Evolutionary conservation across 2,113 vertebrate genomes (phyloP), one percentile per base, ranked within the genome.

Genomic region (Anseranas semipalmata): DNA sequence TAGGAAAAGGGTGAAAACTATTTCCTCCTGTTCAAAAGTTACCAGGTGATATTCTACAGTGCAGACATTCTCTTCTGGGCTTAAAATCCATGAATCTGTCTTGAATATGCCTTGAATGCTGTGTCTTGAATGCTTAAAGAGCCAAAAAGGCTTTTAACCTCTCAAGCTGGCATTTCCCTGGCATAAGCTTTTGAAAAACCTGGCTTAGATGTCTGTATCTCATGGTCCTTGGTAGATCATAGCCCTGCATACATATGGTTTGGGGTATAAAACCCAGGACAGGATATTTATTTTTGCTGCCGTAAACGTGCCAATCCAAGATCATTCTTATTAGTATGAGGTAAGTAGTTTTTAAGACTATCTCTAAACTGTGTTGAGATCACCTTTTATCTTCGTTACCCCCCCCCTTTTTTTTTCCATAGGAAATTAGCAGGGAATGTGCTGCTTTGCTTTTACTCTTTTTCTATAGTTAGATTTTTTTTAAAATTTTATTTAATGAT

Each of bases 141-240:
- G n/a, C n/a, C n/a, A n/a, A n/a, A n/a, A 96, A 82, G 30, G 28
- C 74, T 96, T 96, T 96, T 91, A 93, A 55, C 45, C 48, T 73
- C 22, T 85, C 28, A 70, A 17, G n/a, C 63, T 80, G 41, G 70
- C 37, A 62, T 39, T 91, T 89, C 18, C 19, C 58, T 94, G 70
- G 66, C 84, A 65, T 68, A 87, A 87, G 53, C 30, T 82, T 89
- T 79, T 89, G 45, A 73, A 83, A 96, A 93, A 68, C 43, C 41
- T 85, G 66, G 53, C 22, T 50, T 79, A n/a, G 63, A 62, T 88
- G 15, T 58, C 85, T 91, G 1, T 62, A 80, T 91, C 89, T 86
- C 43, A n/a, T 30, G 55, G 15, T n/a, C 58, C 68, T 72, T 73
- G 73, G 22, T 82, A 55, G 21, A 45, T 75, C 30, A 83, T 74